Evolutionary conservation across 2,888 invertebrate genomes (phyloP), one percentile per base, ranked within the genome.

Genomic region (Lasioglossum villosulum): DNA sequence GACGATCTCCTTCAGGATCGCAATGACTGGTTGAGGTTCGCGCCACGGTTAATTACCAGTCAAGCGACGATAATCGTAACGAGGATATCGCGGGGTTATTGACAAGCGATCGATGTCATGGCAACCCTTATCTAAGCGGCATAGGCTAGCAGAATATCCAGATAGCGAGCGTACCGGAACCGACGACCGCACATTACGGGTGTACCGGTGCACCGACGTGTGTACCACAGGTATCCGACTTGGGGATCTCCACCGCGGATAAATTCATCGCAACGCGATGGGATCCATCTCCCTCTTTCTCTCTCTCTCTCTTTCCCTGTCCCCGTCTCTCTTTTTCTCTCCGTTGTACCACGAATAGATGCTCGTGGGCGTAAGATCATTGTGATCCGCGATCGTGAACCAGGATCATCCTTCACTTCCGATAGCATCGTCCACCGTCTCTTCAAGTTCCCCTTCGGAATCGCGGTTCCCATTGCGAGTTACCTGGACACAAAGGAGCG

Each of bases 391-490:
- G 93, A 94, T 94, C 92, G 90, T 91, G 90, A 91, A 91, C 90
- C 91, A 87, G 91, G 90, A 94, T 94, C 93, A 93, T 94, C 92
- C 92, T 93, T 94, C 93, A 93, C 93, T 93, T 93, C 91, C 92
- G 93, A 94, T 94, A 93, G 90, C 88, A 94, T 94, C 94, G 83
- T 83, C 52, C 75, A 45, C 74, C 30, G 63, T 52, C 34, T 19
- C 34, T 66, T 34, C 34, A 23, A 12, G 34, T 68, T n/a, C 66
- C 34, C 34, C 34, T 37, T 66, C 66, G 66, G 23, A 39, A n/a
- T 12, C 68, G n/a, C 37, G 37, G 23, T 68, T 68, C 68, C 68
- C 37, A 68, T 39, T 68, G 37, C 48, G n/a, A 48, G 72, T 23
- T 23, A 8, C 23, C 27, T 5, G 72, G 34, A 23, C 34, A 48